These are phyloP conservation scores for Chrysolina haemoptera DNA, from an alignment of 2,888 invertebrate genomes.

Conservation along the genomic window DNA sequence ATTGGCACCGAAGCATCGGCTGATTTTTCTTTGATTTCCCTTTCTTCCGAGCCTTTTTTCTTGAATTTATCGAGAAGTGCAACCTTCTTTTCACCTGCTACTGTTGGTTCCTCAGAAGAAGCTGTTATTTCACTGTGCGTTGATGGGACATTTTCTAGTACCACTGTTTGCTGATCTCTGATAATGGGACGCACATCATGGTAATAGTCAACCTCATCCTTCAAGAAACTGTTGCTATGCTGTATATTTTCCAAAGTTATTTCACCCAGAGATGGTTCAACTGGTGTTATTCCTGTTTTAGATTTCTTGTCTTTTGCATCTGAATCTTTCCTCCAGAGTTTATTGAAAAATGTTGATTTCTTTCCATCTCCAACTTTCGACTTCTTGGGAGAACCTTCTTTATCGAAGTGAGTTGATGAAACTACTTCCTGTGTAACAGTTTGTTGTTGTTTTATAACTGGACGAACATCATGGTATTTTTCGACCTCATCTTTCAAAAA, in stretches of 20 bases:
- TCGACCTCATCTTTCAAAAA: constrained; percentile 56
- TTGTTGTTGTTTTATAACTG: not conserved
- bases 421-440: not conserved
- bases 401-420: not conserved
- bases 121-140: constrained; percentile 9
- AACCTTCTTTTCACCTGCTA: constrained; percentile 34
- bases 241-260: constrained; percentile 45
- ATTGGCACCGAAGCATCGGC: not conserved
- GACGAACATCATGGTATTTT: constrained; percentile 50
- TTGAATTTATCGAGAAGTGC: constrained; percentile 57
- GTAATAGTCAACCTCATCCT: constrained; percentile 52
- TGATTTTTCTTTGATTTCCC: constrained; percentile 25
- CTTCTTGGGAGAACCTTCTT: constrained; percentile 23
- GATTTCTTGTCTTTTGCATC: constrained; percentile 25
- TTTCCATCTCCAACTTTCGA: constrained; percentile 18
- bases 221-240: constrained; percentile 51
- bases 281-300: constrained; percentile 23
- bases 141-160: constrained; percentile 15
- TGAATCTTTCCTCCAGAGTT: constrained; percentile 36
- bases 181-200: constrained; percentile 52
- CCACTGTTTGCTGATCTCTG: constrained; percentile 31
- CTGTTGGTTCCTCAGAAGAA: not conserved
- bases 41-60: constrained; percentile 56
- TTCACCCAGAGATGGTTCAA: constrained; percentile 42
- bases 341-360: not conserved